Conservation (phyloP, 2,888 invertebrate genomes). For the Meiosimyza platycephala region DNA sequence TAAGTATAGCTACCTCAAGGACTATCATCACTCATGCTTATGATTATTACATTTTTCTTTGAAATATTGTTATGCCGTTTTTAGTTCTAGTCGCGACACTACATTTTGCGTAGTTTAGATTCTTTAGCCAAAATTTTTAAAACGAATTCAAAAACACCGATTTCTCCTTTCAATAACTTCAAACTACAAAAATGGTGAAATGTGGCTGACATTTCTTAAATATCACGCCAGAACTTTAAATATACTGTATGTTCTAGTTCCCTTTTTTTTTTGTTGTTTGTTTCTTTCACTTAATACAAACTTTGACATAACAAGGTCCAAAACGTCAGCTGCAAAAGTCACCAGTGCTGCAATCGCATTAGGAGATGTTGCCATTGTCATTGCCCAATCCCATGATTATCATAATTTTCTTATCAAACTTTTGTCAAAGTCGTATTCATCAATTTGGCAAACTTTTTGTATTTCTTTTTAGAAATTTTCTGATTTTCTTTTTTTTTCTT, state of each 20-base stretch:
- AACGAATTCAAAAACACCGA: too few relatives aligned
- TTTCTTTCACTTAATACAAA: neutral
- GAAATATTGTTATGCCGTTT: too few relatives aligned
- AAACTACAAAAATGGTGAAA: too few relatives aligned
- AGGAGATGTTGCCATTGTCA: neutral
- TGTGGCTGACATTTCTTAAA: neutral
- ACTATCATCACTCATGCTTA: too few relatives aligned
- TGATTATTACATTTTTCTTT: too few relatives aligned
- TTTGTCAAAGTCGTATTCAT: slow-evolving; percentile 22
- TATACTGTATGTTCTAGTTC: neutral
- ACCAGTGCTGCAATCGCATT: neutral
- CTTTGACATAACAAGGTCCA: neutral
- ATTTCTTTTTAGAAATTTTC: too few relatives aligned
- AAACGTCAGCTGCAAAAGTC: slow-evolving; percentile 9
- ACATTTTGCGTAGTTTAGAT: too few relatives aligned
- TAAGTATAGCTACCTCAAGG: too few relatives aligned
- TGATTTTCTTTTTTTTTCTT: too few relatives aligned
- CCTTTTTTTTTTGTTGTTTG: neutral
- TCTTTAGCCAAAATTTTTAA: too few relatives aligned
- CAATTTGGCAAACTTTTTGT: slow-evolving; percentile 4
- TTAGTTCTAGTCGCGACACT: too few relatives aligned
- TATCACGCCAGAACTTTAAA: neutral
- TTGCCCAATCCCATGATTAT: slow-evolving; percentile 1
- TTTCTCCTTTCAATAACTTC: too few relatives aligned
- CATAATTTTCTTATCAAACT: slow-evolving; percentile 27